Base-by-base conservation (phyloP, 2,797 vertebrate species). In the Sternotherus odoratus region DNA sequence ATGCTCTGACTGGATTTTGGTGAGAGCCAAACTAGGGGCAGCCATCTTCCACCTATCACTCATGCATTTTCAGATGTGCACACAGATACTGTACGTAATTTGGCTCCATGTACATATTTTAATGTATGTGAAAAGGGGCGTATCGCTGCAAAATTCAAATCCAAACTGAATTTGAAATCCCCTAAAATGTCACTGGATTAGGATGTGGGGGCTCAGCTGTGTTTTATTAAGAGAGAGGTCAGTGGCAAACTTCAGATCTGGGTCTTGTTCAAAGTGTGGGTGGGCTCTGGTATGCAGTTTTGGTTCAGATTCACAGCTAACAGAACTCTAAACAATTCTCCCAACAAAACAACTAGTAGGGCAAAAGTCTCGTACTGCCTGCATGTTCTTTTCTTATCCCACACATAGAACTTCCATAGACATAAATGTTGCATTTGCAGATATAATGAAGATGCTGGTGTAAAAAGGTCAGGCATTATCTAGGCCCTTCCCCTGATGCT, bases 371-470 rank as follows among this genome's bases (percentile, higher is more conserved):
- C 5, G 6, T 13, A 50, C 43, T 63, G 4, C 74, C 90, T 12
- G 1, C 54, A 46, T 82, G 12, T 77, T 87, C 30, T 46, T 12
- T 21, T n/a, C 63, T 66, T 3, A 66, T 21, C 63, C 5, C 63
- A 19, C 9, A 17, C 33, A 66, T 11, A 66, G n/a, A n/a, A 74
- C 43, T 74, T 90, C 23, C 66, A 78, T 69, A 84, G 88, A 92
- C 87, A 86, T 80, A 74, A 16, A 43, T n/a, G 48, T 89, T 89
- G 86, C 88, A 85, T 92, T 92, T 96, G 94, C 74, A 89, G 78
- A 24, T 48, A 83, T 83, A 2, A 83, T 0, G 0, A 87, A 60
- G 57, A 81, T 39, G 33, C 8, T 54, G 13, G 88, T 1, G 1
- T 30, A 88, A 85, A 92, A 91, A 39, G 85, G 57, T 69, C 93